A percentile compares a stretch with the other conserved stretches of the same genome.
phyloP scores from a whole-genome alignment of 2,888 invertebrate species.

The Caenorhabditis japonica region DNA sequence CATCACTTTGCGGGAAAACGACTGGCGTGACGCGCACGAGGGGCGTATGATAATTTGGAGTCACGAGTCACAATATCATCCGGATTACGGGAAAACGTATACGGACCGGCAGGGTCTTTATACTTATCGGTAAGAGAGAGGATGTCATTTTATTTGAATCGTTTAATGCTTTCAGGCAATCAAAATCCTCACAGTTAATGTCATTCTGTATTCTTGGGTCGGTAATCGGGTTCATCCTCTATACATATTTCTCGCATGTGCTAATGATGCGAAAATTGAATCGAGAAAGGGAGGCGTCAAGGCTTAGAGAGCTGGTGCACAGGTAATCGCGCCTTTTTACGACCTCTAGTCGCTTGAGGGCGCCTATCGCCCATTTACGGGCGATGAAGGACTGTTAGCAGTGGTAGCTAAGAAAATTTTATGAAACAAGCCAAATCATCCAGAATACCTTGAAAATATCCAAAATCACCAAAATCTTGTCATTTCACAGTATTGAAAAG shows the following conservation, averaged over 20 bases:
- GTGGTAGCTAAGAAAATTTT: no score
- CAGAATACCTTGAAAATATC: no score
- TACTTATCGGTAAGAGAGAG: conserved; percentile 25
- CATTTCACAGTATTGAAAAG: no score
- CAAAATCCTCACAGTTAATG: conserved; percentile 63
- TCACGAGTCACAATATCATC: conserved; percentile 61
- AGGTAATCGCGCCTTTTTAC: conserved; percentile 22
- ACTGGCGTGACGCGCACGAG: conserved; percentile 65
- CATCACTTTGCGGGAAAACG: conserved; percentile 57
- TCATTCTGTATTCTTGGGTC: conserved; percentile 67
- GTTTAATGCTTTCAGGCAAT: conserved; percentile 41
- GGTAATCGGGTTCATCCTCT: conserved; percentile 67
- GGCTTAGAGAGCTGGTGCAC: conserved; percentile 56
- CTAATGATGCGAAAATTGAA: conserved; percentile 57
- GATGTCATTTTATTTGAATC: neutral
- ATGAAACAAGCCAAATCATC: no score
- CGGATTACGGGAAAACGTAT: conserved; percentile 56
- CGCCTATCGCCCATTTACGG: no score
- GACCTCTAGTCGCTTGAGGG: neutral
- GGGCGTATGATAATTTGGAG: conserved; percentile 65
- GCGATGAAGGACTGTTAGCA: no score
- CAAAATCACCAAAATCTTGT: no score
- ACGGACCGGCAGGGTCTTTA: conserved; percentile 13
- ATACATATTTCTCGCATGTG: conserved; percentile 67
- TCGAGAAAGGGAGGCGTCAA: conserved; percentile 46